Conservation (phyloP, 2,797 vertebrate genomes). For the Octomys mimax region DNA sequence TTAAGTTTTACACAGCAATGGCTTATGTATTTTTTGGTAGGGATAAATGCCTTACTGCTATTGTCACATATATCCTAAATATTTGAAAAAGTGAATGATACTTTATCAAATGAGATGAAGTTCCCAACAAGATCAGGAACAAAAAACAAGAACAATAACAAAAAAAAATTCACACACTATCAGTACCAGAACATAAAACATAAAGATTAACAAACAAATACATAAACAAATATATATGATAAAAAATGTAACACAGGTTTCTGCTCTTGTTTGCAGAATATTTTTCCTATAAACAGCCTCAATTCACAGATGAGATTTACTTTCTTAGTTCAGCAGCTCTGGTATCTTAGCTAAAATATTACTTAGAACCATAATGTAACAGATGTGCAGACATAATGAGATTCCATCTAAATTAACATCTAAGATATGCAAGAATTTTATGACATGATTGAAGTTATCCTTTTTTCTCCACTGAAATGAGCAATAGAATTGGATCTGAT, state of each 20-base stretch:
- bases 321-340: conserved; percentile 58
- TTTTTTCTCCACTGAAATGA: conserved; percentile 67
- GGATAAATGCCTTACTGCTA: background rate
- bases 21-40: background rate
- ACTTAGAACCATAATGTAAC: conserved; percentile 62
- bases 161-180: background rate
- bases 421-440: conserved; percentile 73
- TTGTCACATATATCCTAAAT: background rate
- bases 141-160: background rate
- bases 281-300: conserved; percentile 51
- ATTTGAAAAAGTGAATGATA: background rate
- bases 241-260: conserved; percentile 25
- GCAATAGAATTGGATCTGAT: conserved; percentile 46
- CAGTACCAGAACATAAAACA: background rate
- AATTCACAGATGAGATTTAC: conserved; percentile 54
- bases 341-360: conserved; percentile 71
- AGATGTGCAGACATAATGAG: conserved; percentile 80
- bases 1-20: background rate
- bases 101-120: background rate
- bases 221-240: conserved; percentile 29
- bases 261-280: conserved; percentile 28
- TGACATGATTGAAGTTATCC: conserved; percentile 69
- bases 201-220: background rate
- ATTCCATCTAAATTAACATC: conserved; percentile 76
- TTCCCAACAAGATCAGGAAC: background rate